Conservation (phyloP, 2,797 vertebrate genomes). For the Acridotheres tristis region DNA sequence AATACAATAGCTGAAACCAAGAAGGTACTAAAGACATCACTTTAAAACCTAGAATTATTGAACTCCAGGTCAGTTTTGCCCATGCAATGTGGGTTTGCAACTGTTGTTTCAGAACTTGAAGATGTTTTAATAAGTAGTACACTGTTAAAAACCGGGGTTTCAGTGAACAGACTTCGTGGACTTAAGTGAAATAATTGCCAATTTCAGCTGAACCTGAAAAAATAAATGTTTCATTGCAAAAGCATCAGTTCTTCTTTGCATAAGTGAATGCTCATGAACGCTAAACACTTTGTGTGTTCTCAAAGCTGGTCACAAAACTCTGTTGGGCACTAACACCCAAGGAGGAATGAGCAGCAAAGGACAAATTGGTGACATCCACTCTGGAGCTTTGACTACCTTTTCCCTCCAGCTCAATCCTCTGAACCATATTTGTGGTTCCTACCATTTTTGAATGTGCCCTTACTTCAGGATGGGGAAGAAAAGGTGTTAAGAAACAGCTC, state of each 20-base stretch:
- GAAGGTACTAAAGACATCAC: background rate
- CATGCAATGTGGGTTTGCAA: background rate
- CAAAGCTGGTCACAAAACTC: background rate
- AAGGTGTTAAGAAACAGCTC: constrained; percentile 11
- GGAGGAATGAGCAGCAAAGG: background rate
- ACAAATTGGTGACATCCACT: background rate
- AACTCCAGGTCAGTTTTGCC: background rate
- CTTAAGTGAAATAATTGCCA: background rate
- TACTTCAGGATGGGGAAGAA: background rate
- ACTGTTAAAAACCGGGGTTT: background rate
- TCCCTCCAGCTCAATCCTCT: background rate
- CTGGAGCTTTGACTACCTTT: background rate
- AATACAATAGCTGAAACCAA: background rate
- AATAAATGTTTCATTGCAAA: background rate
- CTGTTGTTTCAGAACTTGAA: background rate
- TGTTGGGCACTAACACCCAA: too few species aligned
- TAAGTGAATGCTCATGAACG: background rate
- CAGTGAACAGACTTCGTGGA: background rate
- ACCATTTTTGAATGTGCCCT: background rate
- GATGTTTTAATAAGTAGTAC: background rate
- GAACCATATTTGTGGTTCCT: background rate
- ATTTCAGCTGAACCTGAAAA: background rate
- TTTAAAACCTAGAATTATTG: background rate
- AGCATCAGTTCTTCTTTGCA: background rate
- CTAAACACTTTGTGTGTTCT: background rate